These are phyloP conservation scores for Phenganax marumi DNA, from an alignment of 92 coral and sea anemone species.

Conservation along the genomic window DNA sequence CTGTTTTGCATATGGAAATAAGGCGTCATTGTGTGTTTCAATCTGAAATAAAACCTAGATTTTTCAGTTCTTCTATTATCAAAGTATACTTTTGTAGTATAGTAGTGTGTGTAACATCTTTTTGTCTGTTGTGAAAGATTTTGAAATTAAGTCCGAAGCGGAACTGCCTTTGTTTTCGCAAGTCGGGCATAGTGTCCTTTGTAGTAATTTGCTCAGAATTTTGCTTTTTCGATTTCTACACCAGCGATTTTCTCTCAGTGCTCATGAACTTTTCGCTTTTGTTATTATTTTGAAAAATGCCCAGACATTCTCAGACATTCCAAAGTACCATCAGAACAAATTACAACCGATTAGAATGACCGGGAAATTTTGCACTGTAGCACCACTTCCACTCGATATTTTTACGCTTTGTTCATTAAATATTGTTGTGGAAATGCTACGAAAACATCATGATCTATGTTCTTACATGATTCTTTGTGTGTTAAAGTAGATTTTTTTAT, in stretches of 20 bases:
- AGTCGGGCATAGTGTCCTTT: slow-evolving; percentile 5
- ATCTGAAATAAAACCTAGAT: background rate
- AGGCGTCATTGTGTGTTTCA: slow-evolving; percentile 12
- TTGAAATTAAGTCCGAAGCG: slow-evolving; percentile 3
- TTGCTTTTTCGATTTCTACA: slow-evolving; percentile 6
- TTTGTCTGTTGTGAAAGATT: background rate
- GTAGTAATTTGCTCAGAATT: slow-evolving; percentile 1
- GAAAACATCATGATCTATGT: no score
- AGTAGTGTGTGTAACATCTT: background rate
- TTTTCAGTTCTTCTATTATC: background rate
- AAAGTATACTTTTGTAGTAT: background rate
- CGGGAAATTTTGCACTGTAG: background rate
- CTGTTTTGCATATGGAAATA: slow-evolving; percentile 35
- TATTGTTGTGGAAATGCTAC: no score
- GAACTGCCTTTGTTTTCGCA: slow-evolving; percentile 23
- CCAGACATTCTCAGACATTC: background rate
- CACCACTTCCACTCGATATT: no score
- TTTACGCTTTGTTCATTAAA: no score
- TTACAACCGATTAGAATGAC: background rate
- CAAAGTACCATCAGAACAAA: background rate
- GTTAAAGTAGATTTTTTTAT: no score
- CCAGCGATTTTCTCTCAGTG: background rate
- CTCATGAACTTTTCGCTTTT: slow-evolving; percentile 4
- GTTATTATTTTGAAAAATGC: background rate
- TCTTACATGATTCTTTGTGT: no score